A percentile compares a stretch with the other conserved stretches of the same genome.
These are phyloP conservation scores for Centropus bengalensis DNA, from an alignment of 2,113 vertebrate species.

Conservation along the genomic window DNA sequence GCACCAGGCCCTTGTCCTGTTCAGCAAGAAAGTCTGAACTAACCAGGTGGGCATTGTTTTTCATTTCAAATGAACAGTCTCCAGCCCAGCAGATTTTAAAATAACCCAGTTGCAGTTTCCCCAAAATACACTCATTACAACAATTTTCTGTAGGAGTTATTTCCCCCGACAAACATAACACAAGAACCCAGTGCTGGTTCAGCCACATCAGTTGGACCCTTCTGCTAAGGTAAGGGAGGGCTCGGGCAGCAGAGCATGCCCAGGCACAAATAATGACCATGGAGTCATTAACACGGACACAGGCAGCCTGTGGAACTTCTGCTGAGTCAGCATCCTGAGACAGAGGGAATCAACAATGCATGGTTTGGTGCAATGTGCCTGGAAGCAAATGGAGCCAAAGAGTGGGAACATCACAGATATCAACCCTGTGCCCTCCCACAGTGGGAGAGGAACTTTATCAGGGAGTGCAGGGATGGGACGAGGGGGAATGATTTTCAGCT, in stretches of 20 bases:
- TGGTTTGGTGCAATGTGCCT: not conserved
- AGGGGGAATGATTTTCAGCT: too few relatives aligned
- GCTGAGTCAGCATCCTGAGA: not conserved
- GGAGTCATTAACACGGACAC: not conserved
- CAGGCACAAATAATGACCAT: too few relatives aligned
- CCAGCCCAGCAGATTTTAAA: not conserved
- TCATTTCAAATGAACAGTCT: not conserved
- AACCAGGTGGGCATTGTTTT: not conserved
- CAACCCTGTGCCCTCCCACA: too few relatives aligned
- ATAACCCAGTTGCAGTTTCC: not conserved
- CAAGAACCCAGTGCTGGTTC: not conserved
- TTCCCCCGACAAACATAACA: not conserved
- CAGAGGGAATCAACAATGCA: not conserved
- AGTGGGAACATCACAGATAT: not conserved
- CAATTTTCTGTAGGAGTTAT: not conserved
- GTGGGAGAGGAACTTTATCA: too few relatives aligned
- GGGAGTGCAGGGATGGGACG: too few relatives aligned
- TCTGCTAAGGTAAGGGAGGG: not conserved
- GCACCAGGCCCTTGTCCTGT: not conserved
- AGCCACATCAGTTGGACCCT: not conserved
- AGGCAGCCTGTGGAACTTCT: not conserved
- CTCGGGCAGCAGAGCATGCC: too few relatives aligned
- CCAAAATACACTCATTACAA: not conserved
- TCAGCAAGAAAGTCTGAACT: not conserved
- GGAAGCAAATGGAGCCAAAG: not conserved